Base-by-base conservation (phyloP, 2,888 invertebrate genomes). In the Caenorhabditis becei region DNA sequence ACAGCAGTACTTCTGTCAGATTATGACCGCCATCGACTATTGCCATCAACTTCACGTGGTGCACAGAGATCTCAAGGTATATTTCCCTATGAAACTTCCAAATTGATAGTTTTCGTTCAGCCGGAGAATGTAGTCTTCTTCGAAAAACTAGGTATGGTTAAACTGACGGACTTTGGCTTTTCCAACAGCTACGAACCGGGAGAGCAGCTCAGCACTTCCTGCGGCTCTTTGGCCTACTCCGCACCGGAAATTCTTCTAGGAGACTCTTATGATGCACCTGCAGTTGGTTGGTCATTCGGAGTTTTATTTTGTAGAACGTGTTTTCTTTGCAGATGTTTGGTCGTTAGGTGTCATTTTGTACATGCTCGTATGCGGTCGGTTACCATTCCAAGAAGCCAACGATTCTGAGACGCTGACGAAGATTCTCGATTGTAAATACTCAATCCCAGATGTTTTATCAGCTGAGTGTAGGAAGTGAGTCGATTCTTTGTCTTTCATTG, bases 111-210 rank as follows among this genome's bases (percentile, higher is more conserved):
- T 62, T 18, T 14, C 23, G 82, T 89, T 84, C 70, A 91, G 93
- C 99, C 98, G 16, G 99, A 99, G 93, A 99, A 99, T 93, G 98
- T 99, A 78, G 97, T 99, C 62, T 98, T 98, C 93, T 99, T 99
- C 92, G 96, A 97, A 92, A 96, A 97, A 93, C 93, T 96, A 66
- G 97, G 97, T 75, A 94, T 96, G 92, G 98, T 99, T 37, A 99
- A 99, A 93, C 93, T 99, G 91, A 99, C 99, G 81, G 99, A 99
- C 93, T 99, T 99, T 93, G 99, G 97, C 92, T 95, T 95, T 91
- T 97, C 97, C 93, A 99, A 99, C 93, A 92, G 93, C 89, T 94
- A 93, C 95, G 92, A 95, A 91, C 97, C 97, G 24, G 98, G 97
- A 62, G 96, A 96, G 92, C 97, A 97, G 92, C 92, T 98, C 91